Evolutionary conservation across 2,888 invertebrate genomes (phyloP).

Genomic region (Diaperis boleti): DNA sequence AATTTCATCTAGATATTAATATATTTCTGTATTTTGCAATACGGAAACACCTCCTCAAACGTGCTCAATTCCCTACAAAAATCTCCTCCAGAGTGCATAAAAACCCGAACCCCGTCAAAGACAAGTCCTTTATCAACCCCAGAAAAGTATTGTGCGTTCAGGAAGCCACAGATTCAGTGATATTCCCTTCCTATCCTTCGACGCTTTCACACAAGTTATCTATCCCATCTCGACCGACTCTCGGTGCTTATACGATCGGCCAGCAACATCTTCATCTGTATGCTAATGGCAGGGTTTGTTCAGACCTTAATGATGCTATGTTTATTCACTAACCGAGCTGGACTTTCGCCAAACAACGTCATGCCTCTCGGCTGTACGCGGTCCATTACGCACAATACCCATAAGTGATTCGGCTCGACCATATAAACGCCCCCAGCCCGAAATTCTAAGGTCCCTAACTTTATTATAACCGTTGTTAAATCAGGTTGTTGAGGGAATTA

Average conservation of each 20-base stretch:
- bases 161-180: slow-evolving; percentile 25
- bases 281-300: slow-evolving; percentile 49
- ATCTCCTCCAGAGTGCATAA: slow-evolving; percentile 13
- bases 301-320: slow-evolving; percentile 46
- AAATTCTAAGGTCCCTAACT: slow-evolving; percentile 36
- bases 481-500: slow-evolving; percentile 38
- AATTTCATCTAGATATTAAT: too few species aligned
- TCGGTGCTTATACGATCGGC: slow-evolving; percentile 39
- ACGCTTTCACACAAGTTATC: slow-evolving; percentile 23
- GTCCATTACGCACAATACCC: slow-evolving; percentile 44
- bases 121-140: slow-evolving; percentile 15
- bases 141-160: slow-evolving; percentile 16
- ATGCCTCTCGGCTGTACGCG: slow-evolving; percentile 25
- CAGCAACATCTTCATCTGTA: slow-evolving; percentile 49
- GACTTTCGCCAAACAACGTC: slow-evolving; percentile 38
- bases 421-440: slow-evolving; percentile 33
- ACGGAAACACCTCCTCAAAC: too few species aligned
- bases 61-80: neutral
- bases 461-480: slow-evolving; percentile 42
- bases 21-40: too few species aligned
- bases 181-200: slow-evolving; percentile 38
- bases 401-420: slow-evolving; percentile 40
- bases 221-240: slow-evolving; percentile 23
- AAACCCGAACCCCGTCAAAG: slow-evolving; percentile 1
- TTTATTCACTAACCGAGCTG: slow-evolving; percentile 47